Conservation (phyloP, 1,140 invertebrate species). For the Macrobrachium rosenbergii region DNA sequence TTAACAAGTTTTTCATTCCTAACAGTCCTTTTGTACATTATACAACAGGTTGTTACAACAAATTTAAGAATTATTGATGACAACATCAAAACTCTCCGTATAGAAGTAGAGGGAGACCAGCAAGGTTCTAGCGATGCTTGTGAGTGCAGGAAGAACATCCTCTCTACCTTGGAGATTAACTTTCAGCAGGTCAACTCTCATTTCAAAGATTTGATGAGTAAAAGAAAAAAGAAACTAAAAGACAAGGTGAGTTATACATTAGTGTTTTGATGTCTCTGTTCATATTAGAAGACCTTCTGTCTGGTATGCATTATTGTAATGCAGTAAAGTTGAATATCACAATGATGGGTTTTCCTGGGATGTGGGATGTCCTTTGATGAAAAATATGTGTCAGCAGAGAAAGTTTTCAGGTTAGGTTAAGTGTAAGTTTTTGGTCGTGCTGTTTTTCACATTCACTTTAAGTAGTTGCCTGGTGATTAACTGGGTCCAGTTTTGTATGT, state of each 20-base stretch:
- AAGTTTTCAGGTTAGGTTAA: too few species aligned
- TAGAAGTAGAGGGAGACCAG: conserved; percentile 45
- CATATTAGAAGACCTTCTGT: too few species aligned
- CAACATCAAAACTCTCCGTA: conserved; percentile 46
- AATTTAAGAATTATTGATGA: conserved; percentile 60
- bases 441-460: too few species aligned
- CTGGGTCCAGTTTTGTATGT: too few species aligned
- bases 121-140: conserved; percentile 63
- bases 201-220: conserved; percentile 65
- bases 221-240: conserved; percentile 47
- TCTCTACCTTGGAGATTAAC: conserved; percentile 38
- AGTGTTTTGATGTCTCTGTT: background rate
- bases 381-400: too few species aligned
- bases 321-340: too few species aligned
- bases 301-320: too few species aligned
- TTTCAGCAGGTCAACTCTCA: conserved; percentile 47
- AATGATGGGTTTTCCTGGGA: too few species aligned
- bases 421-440: too few species aligned
- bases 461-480: too few species aligned
- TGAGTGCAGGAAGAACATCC: conserved; percentile 66
- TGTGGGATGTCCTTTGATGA: too few species aligned
- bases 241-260: conserved; percentile 73
- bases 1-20: too few species aligned
- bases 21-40: background rate
- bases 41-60: conserved; percentile 67